Conservation (phyloP, 2,888 invertebrate genomes). For the Dicyrtoma fusca region DNA sequence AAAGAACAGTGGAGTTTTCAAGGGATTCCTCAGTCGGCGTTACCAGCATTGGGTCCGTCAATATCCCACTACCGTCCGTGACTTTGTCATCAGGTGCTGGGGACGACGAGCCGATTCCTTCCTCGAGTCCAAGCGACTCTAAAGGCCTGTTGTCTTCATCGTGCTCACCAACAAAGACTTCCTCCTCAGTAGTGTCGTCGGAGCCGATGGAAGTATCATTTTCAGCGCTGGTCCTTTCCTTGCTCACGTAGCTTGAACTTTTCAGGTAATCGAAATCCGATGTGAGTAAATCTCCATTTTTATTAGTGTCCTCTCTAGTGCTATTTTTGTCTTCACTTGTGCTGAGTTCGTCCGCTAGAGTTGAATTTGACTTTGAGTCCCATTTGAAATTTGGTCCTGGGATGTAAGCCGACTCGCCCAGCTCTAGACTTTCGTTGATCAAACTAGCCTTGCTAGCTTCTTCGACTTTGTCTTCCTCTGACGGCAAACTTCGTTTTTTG, state of each 20-base stretch:
- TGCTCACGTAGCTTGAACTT: conserved; percentile 20
- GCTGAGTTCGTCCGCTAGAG: conserved; percentile 10
- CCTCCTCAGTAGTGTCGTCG: conserved; percentile 48
- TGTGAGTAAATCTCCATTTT: conserved; percentile 30
- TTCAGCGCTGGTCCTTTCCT: conserved; percentile 16
- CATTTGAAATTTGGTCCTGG: conserved; percentile 39
- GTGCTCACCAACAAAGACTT: conserved; percentile 54
- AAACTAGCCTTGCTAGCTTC: conserved; percentile 11
- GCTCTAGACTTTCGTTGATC: conserved; percentile 45
- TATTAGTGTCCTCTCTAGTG: conserved; percentile 3
- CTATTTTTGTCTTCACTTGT: conserved; percentile 23
- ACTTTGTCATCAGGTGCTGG: conserved; percentile 39
- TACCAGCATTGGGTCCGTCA: conserved; percentile 38
- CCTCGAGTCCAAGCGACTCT: conserved; percentile 28
- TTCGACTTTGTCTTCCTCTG: conserved; percentile 8
- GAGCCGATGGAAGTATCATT: conserved; percentile 28
- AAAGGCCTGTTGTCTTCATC: conserved; percentile 45
- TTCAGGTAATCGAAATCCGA: conserved; percentile 48
- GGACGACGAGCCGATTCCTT: conserved; percentile 30
- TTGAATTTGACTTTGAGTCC: conserved; percentile 21
- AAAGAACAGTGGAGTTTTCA: conserved; percentile 43
- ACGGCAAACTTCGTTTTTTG: conserved; percentile 34
- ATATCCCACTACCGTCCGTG: conserved; percentile 11
- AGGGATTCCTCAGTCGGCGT: conserved; percentile 47
- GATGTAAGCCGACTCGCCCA: conserved; percentile 50